phyloP scores from a whole-genome alignment of 2,797 vertebrate species.

The Enteromius radiatus region DNA sequence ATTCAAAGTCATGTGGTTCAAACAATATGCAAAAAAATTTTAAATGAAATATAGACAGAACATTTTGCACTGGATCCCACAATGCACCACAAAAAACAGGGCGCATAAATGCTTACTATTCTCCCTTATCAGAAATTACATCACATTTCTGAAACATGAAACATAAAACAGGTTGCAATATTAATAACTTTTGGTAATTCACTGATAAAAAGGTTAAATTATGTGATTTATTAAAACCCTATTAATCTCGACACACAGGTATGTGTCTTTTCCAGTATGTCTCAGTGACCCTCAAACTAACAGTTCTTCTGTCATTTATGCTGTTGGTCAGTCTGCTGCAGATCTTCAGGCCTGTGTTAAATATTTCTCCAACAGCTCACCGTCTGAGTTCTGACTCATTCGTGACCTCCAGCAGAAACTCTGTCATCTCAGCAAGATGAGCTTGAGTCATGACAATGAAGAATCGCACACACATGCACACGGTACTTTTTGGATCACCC shows the following conservation, averaged over 20 bases:
- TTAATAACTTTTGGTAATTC: background rate
- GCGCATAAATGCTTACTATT: too few species aligned
- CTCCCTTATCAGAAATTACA: too few species aligned
- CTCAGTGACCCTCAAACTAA: slow-evolving; percentile 1
- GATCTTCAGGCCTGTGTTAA: background rate
- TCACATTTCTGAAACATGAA: too few species aligned
- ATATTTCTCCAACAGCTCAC: slow-evolving; percentile 2
- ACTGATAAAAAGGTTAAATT: background rate
- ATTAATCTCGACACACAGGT: background rate
- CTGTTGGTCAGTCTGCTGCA: slow-evolving; percentile 1
- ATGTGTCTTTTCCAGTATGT: background rate
- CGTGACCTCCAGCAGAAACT: background rate
- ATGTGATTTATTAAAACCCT: background rate
- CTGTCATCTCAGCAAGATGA: background rate
- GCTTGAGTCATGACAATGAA: slow-evolving; percentile 34
- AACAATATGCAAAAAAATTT: background rate
- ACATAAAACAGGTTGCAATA: background rate
- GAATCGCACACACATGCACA: background rate
- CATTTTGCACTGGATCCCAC: too few species aligned
- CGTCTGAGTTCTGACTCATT: slow-evolving; percentile 22
- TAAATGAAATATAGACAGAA: background rate
- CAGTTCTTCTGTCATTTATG: background rate
- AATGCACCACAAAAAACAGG: too few species aligned
- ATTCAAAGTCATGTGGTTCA: background rate
- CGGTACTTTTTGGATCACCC: background rate